Percentiles rank a stretch among this genome's conserved stretches.
Conservation (phyloP, 2,113 vertebrate genomes). For the Trochalopteron elliotii region DNA sequence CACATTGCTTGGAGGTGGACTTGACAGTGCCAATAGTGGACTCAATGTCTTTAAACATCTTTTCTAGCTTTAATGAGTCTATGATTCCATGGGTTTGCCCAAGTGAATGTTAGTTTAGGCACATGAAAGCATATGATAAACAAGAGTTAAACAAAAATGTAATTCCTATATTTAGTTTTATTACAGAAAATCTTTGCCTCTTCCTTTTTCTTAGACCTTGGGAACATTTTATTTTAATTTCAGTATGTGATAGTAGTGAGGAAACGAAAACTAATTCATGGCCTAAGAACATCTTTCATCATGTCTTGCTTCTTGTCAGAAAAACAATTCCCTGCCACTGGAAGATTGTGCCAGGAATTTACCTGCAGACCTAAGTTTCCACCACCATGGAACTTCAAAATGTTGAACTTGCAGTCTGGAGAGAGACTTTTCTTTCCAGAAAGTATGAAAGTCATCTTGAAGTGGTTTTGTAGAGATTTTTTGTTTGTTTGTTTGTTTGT, state of each 20-base stretch:
- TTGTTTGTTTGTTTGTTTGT: neutral
- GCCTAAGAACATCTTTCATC: slow-evolving; percentile 51
- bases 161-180: neutral
- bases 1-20: neutral
- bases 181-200: neutral
- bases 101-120: neutral
- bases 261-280: slow-evolving; percentile 38
- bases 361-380: slow-evolving; percentile 27
- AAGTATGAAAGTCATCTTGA: slow-evolving; percentile 23
- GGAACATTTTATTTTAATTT: slow-evolving; percentile 31
- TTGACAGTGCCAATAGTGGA: neutral
- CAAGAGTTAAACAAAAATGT: neutral
- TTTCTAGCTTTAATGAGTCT: neutral
- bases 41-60: neutral
- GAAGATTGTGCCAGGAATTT: slow-evolving; percentile 57
- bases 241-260: neutral
- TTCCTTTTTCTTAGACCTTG: neutral
- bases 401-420: slow-evolving; percentile 11
- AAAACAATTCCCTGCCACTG: slow-evolving; percentile 54
- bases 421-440: slow-evolving; percentile 8
- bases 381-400: slow-evolving; percentile 22
- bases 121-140: neutral
- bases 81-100: neutral
- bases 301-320: slow-evolving; percentile 56
- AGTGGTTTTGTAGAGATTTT: neutral